These are phyloP conservation scores for Rhinolophus sinicus DNA, from an alignment of 2,113 vertebrate species.

Conservation along the genomic window DNA sequence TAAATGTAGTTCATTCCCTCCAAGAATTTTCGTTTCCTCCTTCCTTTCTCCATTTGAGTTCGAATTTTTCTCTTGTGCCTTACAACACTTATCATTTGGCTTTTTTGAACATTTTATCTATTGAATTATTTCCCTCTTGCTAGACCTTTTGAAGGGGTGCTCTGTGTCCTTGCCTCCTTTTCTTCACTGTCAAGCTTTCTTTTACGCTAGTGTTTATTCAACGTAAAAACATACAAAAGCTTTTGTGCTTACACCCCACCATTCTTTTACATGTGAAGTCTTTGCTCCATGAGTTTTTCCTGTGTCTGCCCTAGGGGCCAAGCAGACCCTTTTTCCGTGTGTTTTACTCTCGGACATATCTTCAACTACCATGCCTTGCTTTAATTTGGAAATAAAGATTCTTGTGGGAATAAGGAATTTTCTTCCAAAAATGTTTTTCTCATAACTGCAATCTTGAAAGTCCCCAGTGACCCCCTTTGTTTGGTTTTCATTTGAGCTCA, in stretches of 20 bases:
- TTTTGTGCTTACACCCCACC: background rate
- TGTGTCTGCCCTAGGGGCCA: background rate
- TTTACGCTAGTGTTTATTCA: background rate
- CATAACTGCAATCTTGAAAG: background rate
- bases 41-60: background rate
- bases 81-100: background rate
- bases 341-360: background rate
- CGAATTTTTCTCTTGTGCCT: background rate
- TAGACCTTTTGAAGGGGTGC: background rate
- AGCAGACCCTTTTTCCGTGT: background rate
- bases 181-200: background rate
- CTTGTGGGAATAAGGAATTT: background rate
- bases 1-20: background rate
- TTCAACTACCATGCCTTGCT: background rate
- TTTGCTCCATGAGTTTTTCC: background rate
- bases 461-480: background rate
- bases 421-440: background rate
- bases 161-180: background rate
- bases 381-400: background rate
- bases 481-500: constrained; percentile 1
- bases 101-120: background rate
- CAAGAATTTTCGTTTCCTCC: background rate
- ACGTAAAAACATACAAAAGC: background rate
- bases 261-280: background rate
- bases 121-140: background rate